Evolutionary conservation across 2,888 invertebrate species (phyloP), one percentile per base, ranked within the genome.

Genomic region (Liposcelis brunnea): DNA sequence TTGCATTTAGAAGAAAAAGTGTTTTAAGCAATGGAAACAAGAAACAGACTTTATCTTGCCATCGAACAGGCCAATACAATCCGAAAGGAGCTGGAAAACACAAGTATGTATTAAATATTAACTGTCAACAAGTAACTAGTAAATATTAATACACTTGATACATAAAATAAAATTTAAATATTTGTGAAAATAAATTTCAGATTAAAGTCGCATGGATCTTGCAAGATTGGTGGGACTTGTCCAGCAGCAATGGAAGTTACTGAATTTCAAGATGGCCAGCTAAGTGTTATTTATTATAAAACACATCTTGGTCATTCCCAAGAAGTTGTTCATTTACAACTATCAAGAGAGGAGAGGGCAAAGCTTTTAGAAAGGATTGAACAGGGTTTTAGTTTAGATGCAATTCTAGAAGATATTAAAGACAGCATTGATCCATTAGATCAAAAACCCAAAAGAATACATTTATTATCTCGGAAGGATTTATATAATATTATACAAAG

Each of bases 231-330:
- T 7, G 7, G 35, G 14, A 16, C 35, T 7, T 35, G 35, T 16
- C 35, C 35, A 10, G 35, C 35, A 15, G 35, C 35, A 10, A 35
- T 35, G 35, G 35, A 35, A 14, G 35, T 35, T 6, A 35, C 35
- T 6, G 15, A 35, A 7, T 15, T 16, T 10, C 35, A 14, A 15
- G 15, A 14, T 10, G 35, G 35, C 10, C 35, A 14, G 7, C 35
- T 35, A 6, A 35, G 15, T 10, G 35, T 35, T 10, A 10, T 35
- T 10, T 35, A 35, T 35, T 35, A 16, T 10, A 35, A 35, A 10
- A 35, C 35, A 10, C 35, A 35, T 10, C 15, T 35, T 15, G 35
- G 35, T 16, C 35, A 35, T 16, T 15, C 35, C 15, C 35, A 35
- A 10, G 15, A 35, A 35, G 35, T 16, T 6, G 35, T 15, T 15